Percentiles rank a stretch among this genome's conserved stretches.
Conservation (phyloP, 35 echinoderm and acorn worm genomes). For the Apostichopus californicus region DNA sequence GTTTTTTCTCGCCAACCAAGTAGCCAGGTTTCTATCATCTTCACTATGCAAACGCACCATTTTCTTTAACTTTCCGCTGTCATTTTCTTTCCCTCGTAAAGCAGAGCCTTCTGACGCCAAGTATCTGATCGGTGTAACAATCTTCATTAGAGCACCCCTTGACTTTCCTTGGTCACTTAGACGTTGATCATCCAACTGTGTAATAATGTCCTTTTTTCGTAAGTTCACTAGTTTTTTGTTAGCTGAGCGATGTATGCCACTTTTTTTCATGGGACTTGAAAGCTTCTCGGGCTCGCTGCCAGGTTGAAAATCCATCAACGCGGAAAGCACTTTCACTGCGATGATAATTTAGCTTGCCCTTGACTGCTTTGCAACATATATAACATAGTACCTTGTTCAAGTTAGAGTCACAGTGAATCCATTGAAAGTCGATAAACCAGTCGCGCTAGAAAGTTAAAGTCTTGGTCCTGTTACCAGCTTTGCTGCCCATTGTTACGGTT, state of each 20-base stretch:
- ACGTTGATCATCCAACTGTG: not conserved
- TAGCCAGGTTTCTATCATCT: conserved; percentile 1
- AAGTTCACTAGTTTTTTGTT: not conserved
- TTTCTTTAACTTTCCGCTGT: too few species aligned
- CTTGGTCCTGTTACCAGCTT: too few species aligned
- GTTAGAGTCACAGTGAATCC: too few species aligned
- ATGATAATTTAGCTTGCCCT: not conserved
- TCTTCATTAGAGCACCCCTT: not conserved
- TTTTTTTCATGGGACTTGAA: too few species aligned
- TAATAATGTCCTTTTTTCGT: not conserved
- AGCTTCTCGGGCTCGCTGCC: not conserved
- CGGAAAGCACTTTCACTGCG: not conserved
- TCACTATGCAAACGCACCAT: not conserved
- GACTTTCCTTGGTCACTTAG: not conserved
- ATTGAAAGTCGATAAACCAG: too few species aligned
- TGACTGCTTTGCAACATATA: too few species aligned
- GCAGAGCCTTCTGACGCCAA: too few species aligned
- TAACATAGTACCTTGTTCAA: too few species aligned
- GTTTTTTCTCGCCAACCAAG: not conserved
- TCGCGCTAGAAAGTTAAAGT: too few species aligned
- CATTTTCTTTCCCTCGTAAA: too few species aligned
- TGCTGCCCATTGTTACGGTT: too few species aligned
- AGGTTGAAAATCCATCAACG: not conserved
- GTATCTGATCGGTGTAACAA: not conserved
- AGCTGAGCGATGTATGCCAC: too few species aligned